Base-by-base conservation (phyloP, 2,113 vertebrate genomes). In the Ochotona princeps region DNA sequence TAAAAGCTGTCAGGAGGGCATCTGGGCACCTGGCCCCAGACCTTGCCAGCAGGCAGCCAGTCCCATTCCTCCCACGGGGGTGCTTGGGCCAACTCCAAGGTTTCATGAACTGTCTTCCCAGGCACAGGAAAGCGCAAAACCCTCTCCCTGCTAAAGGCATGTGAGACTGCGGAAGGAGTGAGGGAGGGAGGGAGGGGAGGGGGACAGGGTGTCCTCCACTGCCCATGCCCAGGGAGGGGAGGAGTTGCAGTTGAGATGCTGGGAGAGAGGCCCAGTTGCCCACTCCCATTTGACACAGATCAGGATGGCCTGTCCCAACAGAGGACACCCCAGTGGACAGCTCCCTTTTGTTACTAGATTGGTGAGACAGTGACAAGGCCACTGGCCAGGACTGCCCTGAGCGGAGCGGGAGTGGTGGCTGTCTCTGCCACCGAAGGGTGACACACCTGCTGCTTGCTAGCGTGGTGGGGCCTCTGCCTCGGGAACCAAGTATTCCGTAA, bases 331-430 rank as follows among this genome's bases (percentile, higher is more conserved):
- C 14, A 13, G 60, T 70, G 23, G 25, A 35, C 25, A 49, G 28
- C 35, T 57, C 11, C 65, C 49, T 49, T 51, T 17, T 75, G 32
- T 8, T 65, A 79, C 47, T 51, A 23, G 35, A 30, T 14, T 83
- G 13, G 38, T 35, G 67, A 70, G 69, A 32, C 35, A 73, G 12
- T 20, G 69, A 28, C 30, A 32, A 32, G 32, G 25, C 7, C 54
- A 17, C 60, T 28, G 63, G 51, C 23, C 70, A 25, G 76, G 84
- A 7, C 20, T 13, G 17, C 69, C 57, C 67, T 26, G 25, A 76
- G 15, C 1, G 0, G 3, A 8, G 21, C 2, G 9, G 11, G 44
- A n/a, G 25, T n/a, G 28, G 54, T 4, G 28, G 54, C 4, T 13
- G 14, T n/a, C 38, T 69, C 21, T 30, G 76, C 80, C 14, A n/a